Evolutionary conservation across 2,797 vertebrate genomes (phyloP).

Genomic region (Cyclopterus lumpus): DNA sequence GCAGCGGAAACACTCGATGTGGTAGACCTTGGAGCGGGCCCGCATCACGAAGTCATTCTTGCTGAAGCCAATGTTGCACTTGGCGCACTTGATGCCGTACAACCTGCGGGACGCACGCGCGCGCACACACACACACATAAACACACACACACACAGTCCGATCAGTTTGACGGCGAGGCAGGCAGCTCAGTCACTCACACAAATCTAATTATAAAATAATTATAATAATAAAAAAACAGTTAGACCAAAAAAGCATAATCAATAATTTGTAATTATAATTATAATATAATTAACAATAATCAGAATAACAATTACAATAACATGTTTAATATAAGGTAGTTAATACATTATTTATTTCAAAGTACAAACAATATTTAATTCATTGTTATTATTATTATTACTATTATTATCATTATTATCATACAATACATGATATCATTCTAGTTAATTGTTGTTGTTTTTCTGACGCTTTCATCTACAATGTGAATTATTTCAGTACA

Average conservation of each 20-base stretch:
- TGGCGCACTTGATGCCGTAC: conserved; percentile 97
- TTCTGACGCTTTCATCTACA: neutral
- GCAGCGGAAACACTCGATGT: conserved; percentile 98
- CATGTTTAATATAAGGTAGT: neutral
- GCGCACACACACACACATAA: neutral
- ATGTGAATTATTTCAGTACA: neutral
- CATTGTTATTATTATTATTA: neutral
- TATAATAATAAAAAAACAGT: neutral
- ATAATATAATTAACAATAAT: neutral
- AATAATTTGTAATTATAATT: neutral
- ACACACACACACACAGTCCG: conserved; percentile 1
- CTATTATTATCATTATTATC: neutral
- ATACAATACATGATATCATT: neutral
- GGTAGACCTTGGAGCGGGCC: conserved; percentile 96
- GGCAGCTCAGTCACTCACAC: neutral
- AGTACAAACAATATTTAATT: neutral
- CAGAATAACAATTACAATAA: neutral
- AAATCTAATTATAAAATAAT: neutral
- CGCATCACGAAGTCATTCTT: conserved; percentile 99
- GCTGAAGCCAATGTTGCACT: conserved; percentile 98
- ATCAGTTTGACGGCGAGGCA: conserved; percentile 20
- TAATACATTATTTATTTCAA: neutral
- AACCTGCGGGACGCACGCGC: conserved; percentile 81
- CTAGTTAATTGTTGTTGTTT: neutral
- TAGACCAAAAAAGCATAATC: neutral